Conservation (phyloP, 2,797 vertebrate species). For the Dipus sagitta region DNA sequence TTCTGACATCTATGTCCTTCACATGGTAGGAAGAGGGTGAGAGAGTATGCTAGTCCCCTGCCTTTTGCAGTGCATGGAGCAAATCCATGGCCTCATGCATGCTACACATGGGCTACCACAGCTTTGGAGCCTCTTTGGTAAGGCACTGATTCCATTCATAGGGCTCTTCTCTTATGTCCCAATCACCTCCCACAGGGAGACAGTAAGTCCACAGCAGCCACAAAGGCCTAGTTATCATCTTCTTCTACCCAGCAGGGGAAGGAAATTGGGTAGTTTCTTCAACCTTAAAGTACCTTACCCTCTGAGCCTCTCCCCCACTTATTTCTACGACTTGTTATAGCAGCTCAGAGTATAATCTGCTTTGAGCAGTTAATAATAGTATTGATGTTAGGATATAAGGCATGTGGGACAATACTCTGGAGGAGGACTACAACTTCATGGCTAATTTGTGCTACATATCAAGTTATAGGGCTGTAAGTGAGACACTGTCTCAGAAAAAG, state of each 20-base stretch:
- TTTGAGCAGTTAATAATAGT: background rate
- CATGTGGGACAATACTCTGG: background rate
- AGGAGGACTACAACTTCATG: background rate
- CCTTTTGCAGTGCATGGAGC: no score
- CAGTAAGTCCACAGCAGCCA: background rate
- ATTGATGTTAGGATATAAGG: background rate
- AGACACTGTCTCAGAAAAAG: background rate
- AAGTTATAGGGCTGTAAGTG: background rate
- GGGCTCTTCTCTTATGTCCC: background rate
- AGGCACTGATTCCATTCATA: background rate
- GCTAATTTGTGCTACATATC: background rate
- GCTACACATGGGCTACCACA: background rate
- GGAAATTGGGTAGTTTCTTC: no score
- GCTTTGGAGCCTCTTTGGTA: no score
- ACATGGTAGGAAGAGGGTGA: no score
- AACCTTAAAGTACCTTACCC: no score
- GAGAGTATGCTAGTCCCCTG: no score
- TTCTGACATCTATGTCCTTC: background rate
- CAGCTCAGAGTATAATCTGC: no score
- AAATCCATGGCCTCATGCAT: background rate
- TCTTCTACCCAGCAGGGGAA: no score
- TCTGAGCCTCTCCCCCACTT: no score
- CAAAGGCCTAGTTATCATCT: no score
- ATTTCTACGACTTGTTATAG: no score
- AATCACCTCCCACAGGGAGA: background rate